Percentiles rank a stretch among this genome's conserved stretches.
Evolutionary conservation across 2,797 vertebrate species (phyloP).

Genomic region (Saguinus oedipus): DNA sequence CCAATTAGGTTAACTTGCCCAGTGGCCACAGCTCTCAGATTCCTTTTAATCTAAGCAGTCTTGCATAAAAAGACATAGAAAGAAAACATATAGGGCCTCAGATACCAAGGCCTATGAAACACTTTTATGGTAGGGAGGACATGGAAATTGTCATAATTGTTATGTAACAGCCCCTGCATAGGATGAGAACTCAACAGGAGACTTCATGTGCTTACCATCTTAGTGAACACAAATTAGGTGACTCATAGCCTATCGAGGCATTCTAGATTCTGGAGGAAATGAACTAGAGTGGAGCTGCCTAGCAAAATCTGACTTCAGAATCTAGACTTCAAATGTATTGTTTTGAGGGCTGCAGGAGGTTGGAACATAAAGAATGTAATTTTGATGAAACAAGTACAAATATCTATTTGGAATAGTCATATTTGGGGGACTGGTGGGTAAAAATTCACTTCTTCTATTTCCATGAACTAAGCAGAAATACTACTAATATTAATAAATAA

Average conservation of each 20-base stretch:
- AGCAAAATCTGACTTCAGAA: neutral
- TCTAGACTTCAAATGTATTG: neutral
- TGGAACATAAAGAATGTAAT: neutral
- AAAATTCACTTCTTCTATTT: neutral
- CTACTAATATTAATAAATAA: neutral
- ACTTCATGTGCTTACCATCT: neutral
- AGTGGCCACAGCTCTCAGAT: neutral
- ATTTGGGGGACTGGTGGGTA: neutral
- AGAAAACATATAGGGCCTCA: neutral
- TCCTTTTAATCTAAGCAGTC: neutral
- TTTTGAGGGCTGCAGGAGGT: neutral
- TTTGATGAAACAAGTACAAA: neutral
- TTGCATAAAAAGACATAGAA: neutral
- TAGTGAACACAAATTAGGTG: neutral
- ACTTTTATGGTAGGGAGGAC: neutral
- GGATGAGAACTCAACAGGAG: neutral
- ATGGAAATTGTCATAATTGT: neutral
- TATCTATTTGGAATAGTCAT: neutral
- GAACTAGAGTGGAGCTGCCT: neutral
- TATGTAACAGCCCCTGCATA: neutral
- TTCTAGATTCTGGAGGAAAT: neutral
- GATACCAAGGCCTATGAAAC: neutral
- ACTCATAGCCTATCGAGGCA: neutral
- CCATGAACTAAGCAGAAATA: neutral
- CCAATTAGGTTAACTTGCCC: neutral